phyloP scores from a whole-genome alignment of 2,113 vertebrate genomes.

The Tapirus terrestris region DNA sequence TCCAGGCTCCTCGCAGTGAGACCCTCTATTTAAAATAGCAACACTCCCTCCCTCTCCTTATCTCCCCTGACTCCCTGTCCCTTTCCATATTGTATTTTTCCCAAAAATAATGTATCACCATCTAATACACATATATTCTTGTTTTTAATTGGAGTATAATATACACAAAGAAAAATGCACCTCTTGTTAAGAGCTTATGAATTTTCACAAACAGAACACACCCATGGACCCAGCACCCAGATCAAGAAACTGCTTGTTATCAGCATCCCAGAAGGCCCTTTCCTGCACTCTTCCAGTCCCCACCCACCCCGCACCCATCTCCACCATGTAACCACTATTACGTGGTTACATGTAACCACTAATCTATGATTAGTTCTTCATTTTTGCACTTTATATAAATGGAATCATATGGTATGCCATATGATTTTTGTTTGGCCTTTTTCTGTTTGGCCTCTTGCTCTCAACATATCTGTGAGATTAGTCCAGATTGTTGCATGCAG shows the following conservation, averaged over 20 bases:
- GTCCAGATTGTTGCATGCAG: accelerated
- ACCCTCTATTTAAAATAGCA: neutral
- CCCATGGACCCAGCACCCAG: neutral
- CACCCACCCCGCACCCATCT: neutral
- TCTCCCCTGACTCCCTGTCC: neutral
- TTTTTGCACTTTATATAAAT: neutral
- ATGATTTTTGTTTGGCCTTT: too few species aligned
- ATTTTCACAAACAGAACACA: neutral
- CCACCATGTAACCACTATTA: accelerated
- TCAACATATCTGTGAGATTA: neutral
- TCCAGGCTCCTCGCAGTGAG: neutral
- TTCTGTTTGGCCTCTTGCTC: neutral
- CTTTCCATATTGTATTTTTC: neutral
- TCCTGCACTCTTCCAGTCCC: too few species aligned
- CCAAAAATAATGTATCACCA: neutral
- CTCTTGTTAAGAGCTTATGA: neutral
- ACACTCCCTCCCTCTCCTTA: neutral
- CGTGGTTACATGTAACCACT: too few species aligned
- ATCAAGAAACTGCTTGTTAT: neutral
- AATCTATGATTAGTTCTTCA: neutral
- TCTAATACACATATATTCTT: neutral
- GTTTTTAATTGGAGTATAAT: neutral
- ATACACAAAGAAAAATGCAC: neutral
- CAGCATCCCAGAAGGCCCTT: neutral
- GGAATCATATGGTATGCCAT: too few species aligned